Conservation (phyloP, 2,113 vertebrate species). For the Thunnus maccoyii region DNA sequence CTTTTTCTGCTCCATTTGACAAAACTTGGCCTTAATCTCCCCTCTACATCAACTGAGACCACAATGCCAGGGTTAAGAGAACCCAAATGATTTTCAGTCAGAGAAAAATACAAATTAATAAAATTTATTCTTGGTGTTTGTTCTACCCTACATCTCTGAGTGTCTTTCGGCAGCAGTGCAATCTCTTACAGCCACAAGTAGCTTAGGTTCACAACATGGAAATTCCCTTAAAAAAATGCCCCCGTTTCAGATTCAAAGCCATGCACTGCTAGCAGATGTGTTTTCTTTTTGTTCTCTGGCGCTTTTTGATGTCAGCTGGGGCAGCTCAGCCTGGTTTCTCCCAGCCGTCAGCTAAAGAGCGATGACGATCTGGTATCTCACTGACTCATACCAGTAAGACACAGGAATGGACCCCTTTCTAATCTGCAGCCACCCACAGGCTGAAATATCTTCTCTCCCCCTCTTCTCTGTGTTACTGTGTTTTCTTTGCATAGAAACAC, state of each 20-base stretch:
- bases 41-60: not conserved
- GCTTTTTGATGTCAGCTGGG: conserved; percentile 48
- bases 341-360: conserved; percentile 29
- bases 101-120: too few relatives aligned
- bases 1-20: not conserved
- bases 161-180: conserved; percentile 7
- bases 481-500: conserved; percentile 62
- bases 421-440: conserved; percentile 66
- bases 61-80: not conserved
- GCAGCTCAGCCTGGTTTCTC: conserved; percentile 45
- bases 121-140: not conserved
- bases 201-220: conserved; percentile 43
- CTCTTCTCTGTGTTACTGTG: conserved; percentile 36
- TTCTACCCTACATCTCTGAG: not conserved
- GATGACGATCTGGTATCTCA: conserved; percentile 41
- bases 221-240: conserved; percentile 24
- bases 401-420: conserved; percentile 42
- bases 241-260: not conserved
- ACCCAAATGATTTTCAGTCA: not conserved
- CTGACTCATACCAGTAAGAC: conserved; percentile 56
- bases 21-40: not conserved
- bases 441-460: conserved; percentile 19
- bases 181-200: conserved; percentile 10
- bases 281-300: conserved; percentile 45
- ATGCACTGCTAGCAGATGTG: conserved; percentile 44